Evolutionary conservation across 2,888 invertebrate species (phyloP), one percentile per base, ranked within the genome.

Genomic region (Trissonchulus latispiculum): DNA sequence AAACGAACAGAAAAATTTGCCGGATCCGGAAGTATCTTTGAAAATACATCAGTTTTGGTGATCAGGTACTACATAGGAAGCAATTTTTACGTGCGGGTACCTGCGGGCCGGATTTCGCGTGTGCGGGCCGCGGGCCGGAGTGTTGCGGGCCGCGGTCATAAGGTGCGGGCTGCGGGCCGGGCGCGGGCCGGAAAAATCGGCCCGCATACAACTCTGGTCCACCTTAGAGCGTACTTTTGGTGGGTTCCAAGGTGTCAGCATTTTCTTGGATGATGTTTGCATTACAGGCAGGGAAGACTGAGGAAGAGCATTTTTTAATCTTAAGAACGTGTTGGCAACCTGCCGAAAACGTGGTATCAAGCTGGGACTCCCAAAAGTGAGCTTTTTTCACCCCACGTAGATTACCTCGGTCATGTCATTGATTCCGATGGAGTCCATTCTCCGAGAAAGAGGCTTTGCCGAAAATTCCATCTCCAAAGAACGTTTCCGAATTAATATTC

Each of bases 381-480:
- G n/a, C n/a, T 70, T n/a, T 36, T 36, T 18, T 31, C n/a, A 3
- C 23, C 29, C 18, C 31, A 2, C 8, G 75, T 78, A 1, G 69
- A 71, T 3, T 77, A 77, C 71, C 62, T 78, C 29, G 78, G 78
- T n/a, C n/a, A n/a, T n/a, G n/a, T n/a, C n/a, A n/a, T n/a, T n/a
- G n/a, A n/a, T 36, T 70, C 72, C 29, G 36, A 75, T 29, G 79
- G 78, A 1, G 33, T 76, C 1, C 75, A 75, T 64, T 73, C 75
- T n/a, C 31, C 69, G 78, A 77, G 64, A 69, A 76, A 15, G 36
- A 75, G 61, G 79, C 78, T 0, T 75, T 80, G 28, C 37, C 62
- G 29, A 64, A 78, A 18, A 74, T 76, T n/a, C 76, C 77, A 37
- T 36, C 33, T 18, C 78, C 78, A 0, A 76, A 33, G n/a, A n/a